Percentiles rank a stretch among this genome's conserved stretches.
These are phyloP conservation scores for Euspilapteryx auroguttella DNA, from an alignment of 2,888 invertebrate genomes.

Conservation along the genomic window DNA sequence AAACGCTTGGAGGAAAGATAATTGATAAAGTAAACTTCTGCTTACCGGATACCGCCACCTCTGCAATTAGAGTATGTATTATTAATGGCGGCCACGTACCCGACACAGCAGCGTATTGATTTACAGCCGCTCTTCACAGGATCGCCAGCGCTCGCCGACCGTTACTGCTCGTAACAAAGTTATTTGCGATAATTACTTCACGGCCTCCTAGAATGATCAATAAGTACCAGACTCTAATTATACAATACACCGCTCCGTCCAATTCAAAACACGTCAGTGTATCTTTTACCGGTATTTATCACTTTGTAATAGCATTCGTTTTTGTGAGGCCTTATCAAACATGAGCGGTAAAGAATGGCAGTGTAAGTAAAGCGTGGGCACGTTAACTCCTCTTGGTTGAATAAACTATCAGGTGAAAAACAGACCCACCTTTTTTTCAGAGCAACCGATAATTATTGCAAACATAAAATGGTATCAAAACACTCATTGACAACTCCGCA, in stretches of 20 bases:
- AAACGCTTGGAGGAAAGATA: constrained; percentile 15
- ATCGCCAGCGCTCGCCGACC: constrained; percentile 14
- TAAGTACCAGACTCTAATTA: constrained; percentile 11
- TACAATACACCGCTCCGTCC: too few species aligned
- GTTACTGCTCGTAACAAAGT: constrained; percentile 23
- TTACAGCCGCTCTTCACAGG: neutral
- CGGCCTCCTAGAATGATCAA: constrained; percentile 19
- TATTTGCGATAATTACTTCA: constrained; percentile 36
- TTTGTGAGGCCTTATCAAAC: too few species aligned
- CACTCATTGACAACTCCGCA: constrained; percentile 38
- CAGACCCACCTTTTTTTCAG: too few species aligned
- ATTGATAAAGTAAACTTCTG: constrained; percentile 14
- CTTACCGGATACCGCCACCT: constrained; percentile 28
- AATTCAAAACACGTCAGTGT: too few species aligned
- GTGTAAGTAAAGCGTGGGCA: too few species aligned
- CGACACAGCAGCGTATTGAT: constrained; percentile 4
- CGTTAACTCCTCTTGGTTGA: too few species aligned
- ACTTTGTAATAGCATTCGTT: too few species aligned
- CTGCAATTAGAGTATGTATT: constrained; percentile 29
- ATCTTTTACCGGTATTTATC: too few species aligned
- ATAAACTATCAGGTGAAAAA: too few species aligned
- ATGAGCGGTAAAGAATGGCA: too few species aligned
- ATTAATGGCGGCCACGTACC: constrained; percentile 21
- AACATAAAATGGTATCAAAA: constrained; percentile 24
- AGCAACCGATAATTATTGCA: too few species aligned